A percentile compares a stretch with the other conserved stretches of the same genome.
Conservation (phyloP, 2,113 vertebrate species). For the Prionailurus viverrinus region DNA sequence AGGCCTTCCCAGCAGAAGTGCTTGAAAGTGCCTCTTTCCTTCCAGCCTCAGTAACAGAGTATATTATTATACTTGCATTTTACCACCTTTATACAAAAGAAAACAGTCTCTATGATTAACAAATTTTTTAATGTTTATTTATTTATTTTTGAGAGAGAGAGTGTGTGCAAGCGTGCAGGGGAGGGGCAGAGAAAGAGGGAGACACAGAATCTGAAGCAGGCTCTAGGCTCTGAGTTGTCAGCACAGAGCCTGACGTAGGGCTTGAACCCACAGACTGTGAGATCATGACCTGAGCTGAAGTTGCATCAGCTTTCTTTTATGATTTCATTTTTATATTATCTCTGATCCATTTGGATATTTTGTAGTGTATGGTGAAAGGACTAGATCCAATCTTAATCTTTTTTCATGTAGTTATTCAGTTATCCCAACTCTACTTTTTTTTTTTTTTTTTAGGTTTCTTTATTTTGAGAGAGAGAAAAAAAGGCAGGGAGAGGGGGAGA, state of each 20-base stretch:
- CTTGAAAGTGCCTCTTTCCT: background rate
- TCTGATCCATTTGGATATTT: background rate
- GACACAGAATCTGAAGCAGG: too few relatives aligned
- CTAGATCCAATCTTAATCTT: background rate
- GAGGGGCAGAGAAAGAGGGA: too few relatives aligned
- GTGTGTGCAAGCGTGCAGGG: too few relatives aligned
- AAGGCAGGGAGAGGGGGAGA: background rate
- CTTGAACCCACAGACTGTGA: too few relatives aligned
- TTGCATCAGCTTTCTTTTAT: background rate
- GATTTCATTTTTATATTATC: background rate
- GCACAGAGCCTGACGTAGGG: too few relatives aligned
- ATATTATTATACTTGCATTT: background rate
- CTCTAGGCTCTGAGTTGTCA: too few relatives aligned
- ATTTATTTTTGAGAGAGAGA: background rate
- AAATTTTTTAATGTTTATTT: background rate
- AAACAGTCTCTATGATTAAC: background rate
- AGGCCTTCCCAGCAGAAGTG: background rate
- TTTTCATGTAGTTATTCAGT: background rate
- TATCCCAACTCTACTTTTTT: background rate
- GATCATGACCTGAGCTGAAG: too few relatives aligned
- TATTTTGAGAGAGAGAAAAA: background rate
- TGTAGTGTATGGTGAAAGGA: background rate
- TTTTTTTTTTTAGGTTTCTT: too few relatives aligned
- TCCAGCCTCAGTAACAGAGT: background rate
- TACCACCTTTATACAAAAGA: background rate